These are phyloP conservation scores for Drosophila bipectinata DNA, from an alignment of 1,140 invertebrate species.

Conservation along the genomic window DNA sequence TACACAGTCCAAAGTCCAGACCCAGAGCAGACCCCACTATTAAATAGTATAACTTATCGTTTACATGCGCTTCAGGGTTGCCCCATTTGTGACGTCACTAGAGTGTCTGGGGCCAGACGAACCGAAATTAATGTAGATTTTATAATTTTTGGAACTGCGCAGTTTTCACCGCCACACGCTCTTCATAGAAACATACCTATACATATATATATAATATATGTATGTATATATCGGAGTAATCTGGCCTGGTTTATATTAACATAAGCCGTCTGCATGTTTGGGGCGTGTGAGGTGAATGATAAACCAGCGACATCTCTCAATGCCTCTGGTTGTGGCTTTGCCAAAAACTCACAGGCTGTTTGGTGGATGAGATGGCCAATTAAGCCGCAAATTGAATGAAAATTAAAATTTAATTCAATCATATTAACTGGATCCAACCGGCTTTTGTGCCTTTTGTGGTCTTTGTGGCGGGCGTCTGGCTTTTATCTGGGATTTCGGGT, in stretches of 20 bases:
- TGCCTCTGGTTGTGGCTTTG: conserved; percentile 8
- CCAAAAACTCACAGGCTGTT: conserved; percentile 4
- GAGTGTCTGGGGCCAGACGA: conserved; percentile 11
- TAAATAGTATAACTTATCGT: conserved; percentile 16
- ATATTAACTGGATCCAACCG: conserved; percentile 17
- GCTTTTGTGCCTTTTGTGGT: neutral
- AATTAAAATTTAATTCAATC: conserved; percentile 25
- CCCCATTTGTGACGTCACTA: conserved; percentile 42
- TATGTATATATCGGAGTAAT: conserved; percentile 6
- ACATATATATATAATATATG: neutral
- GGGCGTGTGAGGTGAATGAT: conserved; percentile 32
- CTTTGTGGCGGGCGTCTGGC: conserved; percentile 34
- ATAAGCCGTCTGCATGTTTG: conserved; percentile 34
- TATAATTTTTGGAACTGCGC: conserved; percentile 37
- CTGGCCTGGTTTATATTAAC: conserved; percentile 48
- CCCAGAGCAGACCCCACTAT: conserved; percentile 2
- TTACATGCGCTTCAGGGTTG: conserved; percentile 40
- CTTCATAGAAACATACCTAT: neutral
- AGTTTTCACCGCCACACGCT: conserved; percentile 23
- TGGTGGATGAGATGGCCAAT: neutral
- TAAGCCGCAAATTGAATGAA: conserved; percentile 25
- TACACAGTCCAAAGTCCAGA: conserved; percentile 33
- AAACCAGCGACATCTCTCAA: conserved; percentile 5
- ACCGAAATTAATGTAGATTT: conserved; percentile 26
- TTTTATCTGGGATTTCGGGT: conserved; percentile 26